Base-by-base conservation (phyloP, 1,140 invertebrate species). In the Polypedilum pembai region DNA sequence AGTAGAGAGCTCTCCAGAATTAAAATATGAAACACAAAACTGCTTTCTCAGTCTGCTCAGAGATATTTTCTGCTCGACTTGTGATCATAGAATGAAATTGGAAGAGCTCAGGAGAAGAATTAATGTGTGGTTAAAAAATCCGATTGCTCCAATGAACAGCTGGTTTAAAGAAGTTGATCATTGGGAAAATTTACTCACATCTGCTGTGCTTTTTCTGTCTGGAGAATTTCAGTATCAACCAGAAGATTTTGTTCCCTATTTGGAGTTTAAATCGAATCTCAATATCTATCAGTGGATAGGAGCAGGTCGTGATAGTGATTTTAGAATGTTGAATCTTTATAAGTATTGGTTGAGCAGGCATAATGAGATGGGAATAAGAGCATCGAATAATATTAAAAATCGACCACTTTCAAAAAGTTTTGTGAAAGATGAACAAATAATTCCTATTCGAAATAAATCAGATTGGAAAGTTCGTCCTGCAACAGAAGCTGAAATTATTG, bases 231-330 rank as follows among this genome's bases (percentile, higher is more conserved):
- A 89, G 75, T 91, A 91, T 74, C 87, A 91, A 76, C 92, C 94
- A 15, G 90, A 93, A 69, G 94, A 96, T 77, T 94, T 95, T 84
- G 93, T 97, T 3, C 95, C 95, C 3, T 96, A 94, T 78, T 86
- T 98, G 74, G 94, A 97, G 81, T 95, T 92, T 80, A 95, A 97
- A 81, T 88, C 85, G 72, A 65, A 79, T 81, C 76, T 86, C 75
- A 82, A 89, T 79, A 86, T 89, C 74, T 98, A 95, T 83, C 93
- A 95, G 77, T 98, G 95, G 95, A 98, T 97, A 74, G 95, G 94
- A 0, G 93, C 93, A n/a, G 94, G 95, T 0, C 85, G 95, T 40
- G 95, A 98, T 80, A 91, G 92, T 1, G 95, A 98, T 84, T 86
- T 88, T 10, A 86, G 93, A 41, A 83, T 98, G 3, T 82, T 86